Percentiles rank a stretch among this genome's conserved stretches.
phyloP scores from a whole-genome alignment of 1,140 invertebrate species.

The Xylocopa sonorina region DNA sequence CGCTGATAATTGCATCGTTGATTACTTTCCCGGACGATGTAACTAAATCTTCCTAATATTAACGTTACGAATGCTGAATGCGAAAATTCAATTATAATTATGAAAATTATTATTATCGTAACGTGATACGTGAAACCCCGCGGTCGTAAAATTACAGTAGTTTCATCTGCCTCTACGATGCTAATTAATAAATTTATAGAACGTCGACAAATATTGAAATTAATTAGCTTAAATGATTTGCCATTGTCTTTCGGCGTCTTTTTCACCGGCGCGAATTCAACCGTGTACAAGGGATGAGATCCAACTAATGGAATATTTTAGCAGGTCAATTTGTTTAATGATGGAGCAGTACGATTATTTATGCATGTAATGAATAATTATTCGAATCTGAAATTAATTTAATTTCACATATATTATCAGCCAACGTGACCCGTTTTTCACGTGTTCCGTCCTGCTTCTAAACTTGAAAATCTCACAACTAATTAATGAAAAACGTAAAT shows the following conservation, averaged over 20 bases:
- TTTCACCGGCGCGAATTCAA: not conserved
- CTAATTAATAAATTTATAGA: not conserved
- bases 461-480: not conserved
- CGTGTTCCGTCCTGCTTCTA: not conserved
- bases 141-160: not conserved
- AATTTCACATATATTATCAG: not conserved
- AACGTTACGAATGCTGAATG: too few relatives aligned
- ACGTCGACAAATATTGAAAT: not conserved
- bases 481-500: not conserved
- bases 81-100: not conserved
- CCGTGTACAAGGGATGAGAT: not conserved
- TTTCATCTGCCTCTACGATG: not conserved
- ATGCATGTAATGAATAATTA: slow-evolving; percentile 17
- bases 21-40: not conserved
- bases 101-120: not conserved
- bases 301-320: not conserved
- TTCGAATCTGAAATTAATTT: slow-evolving; percentile 3
- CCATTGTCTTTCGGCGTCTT: not conserved
- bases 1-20: too few relatives aligned
- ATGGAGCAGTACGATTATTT: not conserved
- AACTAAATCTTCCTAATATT: too few relatives aligned
- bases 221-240: not conserved
- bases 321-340: not conserved
- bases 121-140: not conserved
- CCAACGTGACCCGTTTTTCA: too few relatives aligned